Evolutionary conservation across 2,888 invertebrate species (phyloP), one percentile per base, ranked within the genome.

Genomic region (Ophion slaviceki): DNA sequence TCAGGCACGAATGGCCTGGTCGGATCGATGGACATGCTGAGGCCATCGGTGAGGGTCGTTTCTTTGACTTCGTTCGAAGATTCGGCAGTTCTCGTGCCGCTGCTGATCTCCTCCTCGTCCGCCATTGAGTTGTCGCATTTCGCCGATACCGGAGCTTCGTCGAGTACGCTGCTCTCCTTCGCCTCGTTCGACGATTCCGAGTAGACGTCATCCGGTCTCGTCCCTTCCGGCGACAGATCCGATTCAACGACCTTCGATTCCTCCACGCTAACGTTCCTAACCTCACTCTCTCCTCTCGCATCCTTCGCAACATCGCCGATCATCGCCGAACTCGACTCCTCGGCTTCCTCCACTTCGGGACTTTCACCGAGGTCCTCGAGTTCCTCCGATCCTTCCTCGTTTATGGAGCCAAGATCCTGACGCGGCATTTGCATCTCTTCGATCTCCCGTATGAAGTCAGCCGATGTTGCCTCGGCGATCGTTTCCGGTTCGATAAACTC

Each of bases 1-100:
- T 93, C 93, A 0, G 93, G 93, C 0, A 93, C 91, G 40, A 90
- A 86, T 0, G 93, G 93, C 47, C 88, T 86, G 0, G 75, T 85
- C 0, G 88, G 88, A 72, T 91, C 92, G 45, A 88, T 62, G 0
- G 91, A 91, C 24, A 90, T 66, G 70, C 88, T 89, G 28, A 82
- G 36, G 24, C 86, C 87, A 47, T 88, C 88, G 32, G 88, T 88
- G 2, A 74, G 85, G 77, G 89, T 90, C 0, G 90, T 90, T 70
- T 90, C 90, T 68, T 91, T 92, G 1, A 88, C 87, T 59, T 92
- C 91, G 81, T 90, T 90, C 6, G 89, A 90, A 4, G 90, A 89
- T 24, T 89, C 88, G 2, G 86, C 83, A 3, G 87, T 88, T 67
- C 84, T 83, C 0, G 81, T 87, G 8, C 81, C 88, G 4, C 86